Evolutionary conservation across 2,888 invertebrate species (phyloP).

Genomic region (Tetragnatha montana): DNA sequence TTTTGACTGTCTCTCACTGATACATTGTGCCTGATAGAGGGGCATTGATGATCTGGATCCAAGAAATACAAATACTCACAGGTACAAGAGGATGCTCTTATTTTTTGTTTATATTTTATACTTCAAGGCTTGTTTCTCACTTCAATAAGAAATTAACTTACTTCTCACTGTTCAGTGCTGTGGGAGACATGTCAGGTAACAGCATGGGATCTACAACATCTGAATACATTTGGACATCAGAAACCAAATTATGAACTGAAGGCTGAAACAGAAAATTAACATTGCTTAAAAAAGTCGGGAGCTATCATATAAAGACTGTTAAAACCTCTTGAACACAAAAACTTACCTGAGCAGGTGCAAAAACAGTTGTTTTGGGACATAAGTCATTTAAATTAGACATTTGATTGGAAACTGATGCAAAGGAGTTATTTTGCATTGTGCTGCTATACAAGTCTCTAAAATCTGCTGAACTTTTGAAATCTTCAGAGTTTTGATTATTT

Average conservation of each 20-base stretch:
- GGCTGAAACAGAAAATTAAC: slow-evolving; percentile 17
- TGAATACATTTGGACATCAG: slow-evolving; percentile 17
- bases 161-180: slow-evolving; percentile 19
- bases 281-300: not conserved
- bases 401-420: not conserved
- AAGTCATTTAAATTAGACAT: slow-evolving; percentile 8
- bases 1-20: too few relatives aligned
- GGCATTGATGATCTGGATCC: too few relatives aligned
- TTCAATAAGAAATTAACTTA: not conserved
- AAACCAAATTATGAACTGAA: slow-evolving; percentile 23
- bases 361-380: slow-evolving; percentile 12
- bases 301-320: not conserved
- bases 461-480: slow-evolving; percentile 20
- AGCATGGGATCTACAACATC: slow-evolving; percentile 21
- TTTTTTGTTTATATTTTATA: too few relatives aligned
- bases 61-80: too few relatives aligned
- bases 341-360: slow-evolving; percentile 33
- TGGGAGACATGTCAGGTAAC: slow-evolving; percentile 8
- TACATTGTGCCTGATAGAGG: too few relatives aligned
- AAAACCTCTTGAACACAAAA: not conserved
- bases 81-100: too few relatives aligned
- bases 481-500: slow-evolving; percentile 43
- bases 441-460: slow-evolving; percentile 31
- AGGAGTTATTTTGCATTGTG: slow-evolving; percentile 2
- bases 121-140: too few relatives aligned